Evolutionary conservation across 1,140 invertebrate species (phyloP).

Genomic region (Drusus annulatus): DNA sequence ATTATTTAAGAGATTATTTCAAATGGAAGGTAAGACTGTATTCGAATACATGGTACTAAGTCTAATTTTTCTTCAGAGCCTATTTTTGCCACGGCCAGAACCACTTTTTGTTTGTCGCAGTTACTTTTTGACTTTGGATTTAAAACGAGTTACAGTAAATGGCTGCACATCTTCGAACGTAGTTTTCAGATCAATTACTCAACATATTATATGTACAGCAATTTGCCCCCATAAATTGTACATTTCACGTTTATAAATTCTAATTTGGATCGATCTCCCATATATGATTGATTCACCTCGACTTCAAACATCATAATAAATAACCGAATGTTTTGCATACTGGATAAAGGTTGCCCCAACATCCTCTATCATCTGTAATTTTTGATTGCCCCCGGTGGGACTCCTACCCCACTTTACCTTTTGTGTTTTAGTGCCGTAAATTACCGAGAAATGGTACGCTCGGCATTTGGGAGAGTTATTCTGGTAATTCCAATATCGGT

Average conservation of each 20-base stretch:
- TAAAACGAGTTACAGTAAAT: no score
- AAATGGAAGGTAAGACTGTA: no score
- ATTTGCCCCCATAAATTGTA: constrained; percentile 16
- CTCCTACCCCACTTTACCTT: constrained; percentile 38
- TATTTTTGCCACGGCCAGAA: no score
- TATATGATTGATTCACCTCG: constrained; percentile 23
- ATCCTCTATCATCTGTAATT: constrained; percentile 35
- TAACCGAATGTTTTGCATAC: constrained; percentile 36
- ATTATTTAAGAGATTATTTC: no score
- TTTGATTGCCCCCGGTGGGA: constrained; percentile 32
- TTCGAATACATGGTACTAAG: no score
- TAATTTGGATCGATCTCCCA: constrained; percentile 14
- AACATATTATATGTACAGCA: not conserved
- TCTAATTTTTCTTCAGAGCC: no score
- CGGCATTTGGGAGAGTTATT: constrained; percentile 56
- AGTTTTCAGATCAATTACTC: no score
- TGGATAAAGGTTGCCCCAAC: not conserved
- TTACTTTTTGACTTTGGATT: no score
- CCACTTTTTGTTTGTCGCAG: no score
- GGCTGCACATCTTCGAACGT: no score
- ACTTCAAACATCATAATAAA: constrained; percentile 31
- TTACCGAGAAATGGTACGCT: constrained; percentile 46
- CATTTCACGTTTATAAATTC: constrained; percentile 28
- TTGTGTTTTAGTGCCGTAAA: constrained; percentile 49
- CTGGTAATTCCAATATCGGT: constrained; percentile 59